Evolutionary conservation across 2,113 vertebrate genomes (phyloP).

Genomic region (Pseudopipra pipra): DNA sequence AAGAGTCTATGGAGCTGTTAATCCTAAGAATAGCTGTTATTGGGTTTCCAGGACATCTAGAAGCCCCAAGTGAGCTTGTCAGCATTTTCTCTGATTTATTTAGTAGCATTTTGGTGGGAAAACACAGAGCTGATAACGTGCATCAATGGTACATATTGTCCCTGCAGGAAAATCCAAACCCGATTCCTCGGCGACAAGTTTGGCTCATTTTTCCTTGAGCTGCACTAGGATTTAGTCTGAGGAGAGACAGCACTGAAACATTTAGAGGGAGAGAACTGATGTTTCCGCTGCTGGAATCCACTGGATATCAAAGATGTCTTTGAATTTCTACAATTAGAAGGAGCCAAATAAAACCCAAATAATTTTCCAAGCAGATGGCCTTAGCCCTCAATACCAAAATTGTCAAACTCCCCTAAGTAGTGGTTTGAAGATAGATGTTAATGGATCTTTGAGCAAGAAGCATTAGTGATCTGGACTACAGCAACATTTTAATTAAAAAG

Average conservation of each 20-base stretch:
- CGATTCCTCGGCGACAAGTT: not conserved
- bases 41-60: not conserved
- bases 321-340: constrained; percentile 55
- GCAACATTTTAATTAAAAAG: constrained; percentile 63
- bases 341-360: constrained; percentile 47
- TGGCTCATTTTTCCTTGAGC: not conserved
- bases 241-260: not conserved
- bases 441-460: not conserved
- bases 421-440: constrained; percentile 26
- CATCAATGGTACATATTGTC: not conserved
- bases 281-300: constrained; percentile 40
- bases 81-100: not conserved
- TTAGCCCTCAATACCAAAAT: not conserved
- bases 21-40: not conserved
- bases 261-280: not conserved
- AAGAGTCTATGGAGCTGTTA: not conserved
- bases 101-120: not conserved
- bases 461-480: not conserved
- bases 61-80: not conserved
- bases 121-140: not conserved
- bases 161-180: not conserved
- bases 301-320: constrained; percentile 50
- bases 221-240: not conserved
- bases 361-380: constrained; percentile 33
- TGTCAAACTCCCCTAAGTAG: not conserved